Evolutionary conservation across 1,140 invertebrate genomes (phyloP).

Genomic region (Microvelia longipes): DNA sequence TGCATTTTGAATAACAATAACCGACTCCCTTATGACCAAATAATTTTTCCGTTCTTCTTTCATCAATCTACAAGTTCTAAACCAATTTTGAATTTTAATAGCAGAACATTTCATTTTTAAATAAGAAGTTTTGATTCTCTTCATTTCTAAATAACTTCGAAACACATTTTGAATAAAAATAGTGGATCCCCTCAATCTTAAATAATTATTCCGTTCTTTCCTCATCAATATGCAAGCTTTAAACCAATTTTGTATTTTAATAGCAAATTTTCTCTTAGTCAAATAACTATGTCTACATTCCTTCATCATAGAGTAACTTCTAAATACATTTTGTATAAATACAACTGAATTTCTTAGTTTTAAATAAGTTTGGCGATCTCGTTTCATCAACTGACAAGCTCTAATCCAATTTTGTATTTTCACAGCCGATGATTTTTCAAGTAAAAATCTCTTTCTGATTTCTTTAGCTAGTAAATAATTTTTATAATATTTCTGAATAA

Average conservation of each 20-base stretch:
- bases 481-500: neutral
- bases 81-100: neutral
- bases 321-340: neutral
- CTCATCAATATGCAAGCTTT: neutral
- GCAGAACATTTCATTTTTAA: neutral
- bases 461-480: neutral
- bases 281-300: neutral
- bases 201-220: neutral
- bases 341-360: neutral
- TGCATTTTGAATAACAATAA: slow-evolving; percentile 3
- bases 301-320: neutral
- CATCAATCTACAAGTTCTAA: neutral
- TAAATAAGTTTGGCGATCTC: slow-evolving; percentile 7
- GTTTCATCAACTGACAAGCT: slow-evolving; percentile 10
- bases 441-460: neutral
- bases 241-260: neutral
- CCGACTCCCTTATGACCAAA: slow-evolving; percentile 4
- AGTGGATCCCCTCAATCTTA: neutral
- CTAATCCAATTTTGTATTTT: slow-evolving; percentile 21
- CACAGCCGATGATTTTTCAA: slow-evolving; percentile 4
- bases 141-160: neutral
- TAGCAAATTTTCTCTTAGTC: neutral
- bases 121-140: neutral
- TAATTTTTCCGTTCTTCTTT: neutral
- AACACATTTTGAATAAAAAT: neutral